Evolutionary conservation across 92 coral and sea anemone genomes (phyloP), one percentile per base, ranked within the genome.

Genomic region (Palythoa heliodiscus): DNA sequence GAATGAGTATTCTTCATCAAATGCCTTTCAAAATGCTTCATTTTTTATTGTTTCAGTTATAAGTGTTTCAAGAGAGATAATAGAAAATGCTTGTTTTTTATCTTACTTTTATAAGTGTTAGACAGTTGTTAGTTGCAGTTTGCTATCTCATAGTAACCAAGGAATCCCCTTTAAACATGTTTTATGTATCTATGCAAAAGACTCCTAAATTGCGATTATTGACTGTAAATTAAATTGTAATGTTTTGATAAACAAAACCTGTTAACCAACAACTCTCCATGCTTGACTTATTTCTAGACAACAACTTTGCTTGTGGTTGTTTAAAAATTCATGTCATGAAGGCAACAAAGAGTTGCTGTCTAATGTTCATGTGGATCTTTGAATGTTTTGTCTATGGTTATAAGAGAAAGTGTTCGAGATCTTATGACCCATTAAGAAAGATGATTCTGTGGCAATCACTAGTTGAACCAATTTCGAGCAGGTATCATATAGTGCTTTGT

Each of bases 221-320:
- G 73, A 24, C 66, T 7, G 70, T 80, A 7, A 47, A 60, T 40
- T 64, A 20, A 60, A 16, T 60, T 43, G 25, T 79, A 61, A 53
- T 64, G 23, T 61, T 79, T 63, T 68, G 50, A 48, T 66, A 80
- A 64, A 80, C 84, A 52, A 66, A 66, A 66, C 19, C 22, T 40
- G 39, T 15, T 35, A 22, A 17, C 74, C 74, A 64, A 64, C 48
- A 0, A 35, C 23, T 64, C 39, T 37, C 72, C 60, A 80, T 67
- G 73, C 84, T 67, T 80, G 84, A 48, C 57, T 66, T 40, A 47
- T 80, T 57, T 19, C 60, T 80, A 86, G 87, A 86, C 87, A 89
- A 89, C 83, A 48, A 70, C 58, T 75, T 90, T 83, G 91, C 93
- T 87, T 90, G 93, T 90, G 93, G 93, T 82, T 83, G 52, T 74